A percentile compares a stretch with the other conserved stretches of the same genome.
Evolutionary conservation across 2,797 vertebrate genomes (phyloP).

Genomic region (Enteromius argenteus): DNA sequence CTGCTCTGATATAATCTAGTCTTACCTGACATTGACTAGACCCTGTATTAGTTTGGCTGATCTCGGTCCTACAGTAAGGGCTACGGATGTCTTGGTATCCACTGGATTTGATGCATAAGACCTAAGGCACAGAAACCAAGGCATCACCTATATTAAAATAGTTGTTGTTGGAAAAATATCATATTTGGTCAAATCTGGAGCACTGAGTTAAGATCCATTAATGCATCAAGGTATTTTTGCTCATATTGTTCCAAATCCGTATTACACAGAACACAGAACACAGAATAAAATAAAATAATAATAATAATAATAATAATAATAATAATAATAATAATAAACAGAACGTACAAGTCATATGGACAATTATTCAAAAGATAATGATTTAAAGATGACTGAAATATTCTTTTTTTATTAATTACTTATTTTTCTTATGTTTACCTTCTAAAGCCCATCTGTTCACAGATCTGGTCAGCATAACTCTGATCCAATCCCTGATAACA

Average conservation of each 20-base stretch:
- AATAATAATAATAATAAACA: too few species aligned
- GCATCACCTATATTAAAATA: neutral
- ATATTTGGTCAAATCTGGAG: neutral
- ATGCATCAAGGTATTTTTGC: neutral
- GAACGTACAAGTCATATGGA: neutral
- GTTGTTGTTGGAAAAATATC: neutral
- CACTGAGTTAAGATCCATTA: neutral
- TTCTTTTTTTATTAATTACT: neutral
- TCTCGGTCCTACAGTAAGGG: conserved; percentile 57
- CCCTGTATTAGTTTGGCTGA: conserved; percentile 65
- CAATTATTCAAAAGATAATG: neutral
- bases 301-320: too few species aligned
- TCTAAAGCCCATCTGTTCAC: conserved; percentile 85
- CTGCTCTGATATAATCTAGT: neutral
- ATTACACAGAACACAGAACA: too few species aligned
- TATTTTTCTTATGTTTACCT: conserved; percentile 70
- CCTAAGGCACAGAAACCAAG: conserved; percentile 56
- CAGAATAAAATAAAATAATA: too few species aligned
- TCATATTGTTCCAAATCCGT: neutral
- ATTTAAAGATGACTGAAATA: neutral
- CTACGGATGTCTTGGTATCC: conserved; percentile 24
- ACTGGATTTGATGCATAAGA: conserved; percentile 50
- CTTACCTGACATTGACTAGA: conserved; percentile 70
- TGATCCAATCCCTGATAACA: conserved; percentile 81
- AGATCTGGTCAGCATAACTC: conserved; percentile 78